These are phyloP conservation scores for Xyliphius kryptos DNA, from an alignment of 2,113 vertebrate species.

Conservation along the genomic window DNA sequence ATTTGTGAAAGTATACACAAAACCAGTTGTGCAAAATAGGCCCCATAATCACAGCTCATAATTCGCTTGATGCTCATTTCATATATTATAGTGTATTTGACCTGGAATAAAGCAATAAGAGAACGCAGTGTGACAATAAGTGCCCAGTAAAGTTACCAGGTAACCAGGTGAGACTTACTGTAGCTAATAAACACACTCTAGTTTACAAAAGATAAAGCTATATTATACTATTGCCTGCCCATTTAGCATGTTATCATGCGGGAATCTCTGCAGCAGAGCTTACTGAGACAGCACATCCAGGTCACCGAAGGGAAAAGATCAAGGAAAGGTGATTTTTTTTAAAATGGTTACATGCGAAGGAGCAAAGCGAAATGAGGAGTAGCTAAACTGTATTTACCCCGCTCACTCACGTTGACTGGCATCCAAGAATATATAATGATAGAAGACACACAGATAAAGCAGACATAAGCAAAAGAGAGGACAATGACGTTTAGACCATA, in stretches of 20 bases:
- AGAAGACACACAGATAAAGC: constrained; percentile 61
- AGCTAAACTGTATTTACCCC: constrained; percentile 80
- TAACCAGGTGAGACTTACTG: too few relatives aligned
- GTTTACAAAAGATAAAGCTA: too few relatives aligned
- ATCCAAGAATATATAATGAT: constrained; percentile 66
- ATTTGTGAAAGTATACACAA: constrained; percentile 55
- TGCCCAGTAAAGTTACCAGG: too few relatives aligned
- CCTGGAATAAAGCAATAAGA: constrained; percentile 34
- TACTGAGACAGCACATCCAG: constrained; percentile 33
- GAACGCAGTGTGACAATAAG: constrained; percentile 46
- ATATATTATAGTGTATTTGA: constrained; percentile 48
- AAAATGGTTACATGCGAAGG: constrained; percentile 56
- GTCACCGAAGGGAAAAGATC: constrained; percentile 22
- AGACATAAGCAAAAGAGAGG: constrained; percentile 78
- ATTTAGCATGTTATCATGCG: too few relatives aligned
- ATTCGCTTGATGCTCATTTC: constrained; percentile 47
- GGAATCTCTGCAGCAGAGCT: constrained; percentile 40
- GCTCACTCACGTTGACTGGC: constrained; percentile 87
- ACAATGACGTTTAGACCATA: constrained; percentile 63
- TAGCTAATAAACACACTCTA: too few relatives aligned
- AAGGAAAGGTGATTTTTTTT: constrained; percentile 31
- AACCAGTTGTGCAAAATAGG: constrained; percentile 61
- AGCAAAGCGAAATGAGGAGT: constrained; percentile 61
- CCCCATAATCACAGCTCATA: constrained; percentile 56
- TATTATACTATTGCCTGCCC: too few relatives aligned